phyloP scores from a whole-genome alignment of 2,888 invertebrate species.

The Pycnomerus fuliginosus region DNA sequence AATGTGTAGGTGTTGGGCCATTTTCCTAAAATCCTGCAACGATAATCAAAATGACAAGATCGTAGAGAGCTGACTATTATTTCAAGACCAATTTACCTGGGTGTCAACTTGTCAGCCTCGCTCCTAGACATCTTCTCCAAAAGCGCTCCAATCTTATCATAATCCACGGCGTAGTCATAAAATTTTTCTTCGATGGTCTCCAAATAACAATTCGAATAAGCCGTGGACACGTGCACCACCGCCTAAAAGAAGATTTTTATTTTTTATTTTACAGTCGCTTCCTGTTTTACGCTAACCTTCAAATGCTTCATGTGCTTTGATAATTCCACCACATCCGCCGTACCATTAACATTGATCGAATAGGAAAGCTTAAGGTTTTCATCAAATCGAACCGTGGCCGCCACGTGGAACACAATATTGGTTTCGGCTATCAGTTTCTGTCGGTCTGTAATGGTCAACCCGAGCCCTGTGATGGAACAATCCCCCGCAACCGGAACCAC shows the following conservation, averaged over 20 bases:
- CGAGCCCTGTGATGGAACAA: slow-evolving; percentile 65
- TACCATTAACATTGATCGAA: slow-evolving; percentile 76
- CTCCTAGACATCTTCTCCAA: slow-evolving; percentile 49
- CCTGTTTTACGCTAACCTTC: too few species aligned
- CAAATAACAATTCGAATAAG: slow-evolving; percentile 73
- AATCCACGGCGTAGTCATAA: slow-evolving; percentile 61
- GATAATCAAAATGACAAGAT: too few species aligned
- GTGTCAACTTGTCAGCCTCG: slow-evolving; percentile 38
- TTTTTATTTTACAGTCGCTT: too few species aligned
- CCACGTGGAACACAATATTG: slow-evolving; percentile 78
- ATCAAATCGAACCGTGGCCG: slow-evolving; percentile 90
- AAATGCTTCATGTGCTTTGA: slow-evolving; percentile 70
- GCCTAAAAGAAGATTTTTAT: too few species aligned
- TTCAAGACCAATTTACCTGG: slow-evolving; percentile 60
- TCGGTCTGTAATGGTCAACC: slow-evolving; percentile 62
- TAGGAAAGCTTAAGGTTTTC: slow-evolving; percentile 77
- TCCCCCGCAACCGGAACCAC: slow-evolving; percentile 69
- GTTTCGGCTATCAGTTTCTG: slow-evolving; percentile 65
- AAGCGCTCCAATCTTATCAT: slow-evolving; percentile 50
- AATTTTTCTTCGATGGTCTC: slow-evolving; percentile 66
- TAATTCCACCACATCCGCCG: slow-evolving; percentile 72
- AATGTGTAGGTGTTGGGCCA: slow-evolving; percentile 78
- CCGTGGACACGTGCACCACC: slow-evolving; percentile 77
- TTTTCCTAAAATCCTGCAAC: slow-evolving; percentile 33
- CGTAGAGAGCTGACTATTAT: too few species aligned